A percentile compares a stretch with the other conserved stretches of the same genome.
Evolutionary conservation across 1,140 invertebrate genomes (phyloP).

Genomic region (Ostrea denselamellosa): DNA sequence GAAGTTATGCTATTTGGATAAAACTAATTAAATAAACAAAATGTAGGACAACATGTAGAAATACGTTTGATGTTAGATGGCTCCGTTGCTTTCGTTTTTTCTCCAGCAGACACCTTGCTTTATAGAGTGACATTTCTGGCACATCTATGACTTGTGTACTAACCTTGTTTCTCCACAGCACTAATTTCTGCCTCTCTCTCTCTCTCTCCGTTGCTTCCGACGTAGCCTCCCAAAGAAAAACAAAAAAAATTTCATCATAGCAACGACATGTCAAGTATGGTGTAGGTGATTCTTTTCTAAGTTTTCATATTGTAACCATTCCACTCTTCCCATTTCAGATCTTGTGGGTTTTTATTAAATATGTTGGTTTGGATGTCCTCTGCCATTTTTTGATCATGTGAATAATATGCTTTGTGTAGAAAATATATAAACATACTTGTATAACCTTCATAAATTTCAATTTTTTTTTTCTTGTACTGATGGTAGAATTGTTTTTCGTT

Average conservation of each 20-base stretch:
- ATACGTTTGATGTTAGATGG: constrained; percentile 10
- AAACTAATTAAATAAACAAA: not conserved
- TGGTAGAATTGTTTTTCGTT: not conserved
- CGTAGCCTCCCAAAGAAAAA: constrained; percentile 34
- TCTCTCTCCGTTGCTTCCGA: constrained; percentile 29
- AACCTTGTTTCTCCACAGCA: not conserved
- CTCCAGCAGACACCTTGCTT: constrained; percentile 14
- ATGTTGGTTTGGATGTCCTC: not conserved
- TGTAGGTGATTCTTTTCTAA: constrained; percentile 25
- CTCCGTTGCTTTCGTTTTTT: constrained; percentile 12
- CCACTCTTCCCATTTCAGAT: constrained; percentile 13
- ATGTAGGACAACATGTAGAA: not conserved
- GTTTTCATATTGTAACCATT: constrained; percentile 34
- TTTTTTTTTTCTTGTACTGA: not conserved
- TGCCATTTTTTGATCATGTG: constrained; percentile 38
- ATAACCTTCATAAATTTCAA: constrained; percentile 23
- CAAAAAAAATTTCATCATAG: constrained; percentile 33
- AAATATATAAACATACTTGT: constrained; percentile 26
- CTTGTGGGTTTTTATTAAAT: constrained; percentile 5
- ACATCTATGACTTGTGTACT: constrained; percentile 26
- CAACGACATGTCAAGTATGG: constrained; percentile 29
- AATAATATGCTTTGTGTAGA: constrained; percentile 36
- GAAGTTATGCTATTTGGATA: not conserved
- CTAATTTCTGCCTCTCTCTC: constrained; percentile 1
- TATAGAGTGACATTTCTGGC: constrained; percentile 34